These are phyloP conservation scores for Philypnodon macrostomus DNA, from an alignment of 2,797 vertebrate genomes.

Conservation along the genomic window DNA sequence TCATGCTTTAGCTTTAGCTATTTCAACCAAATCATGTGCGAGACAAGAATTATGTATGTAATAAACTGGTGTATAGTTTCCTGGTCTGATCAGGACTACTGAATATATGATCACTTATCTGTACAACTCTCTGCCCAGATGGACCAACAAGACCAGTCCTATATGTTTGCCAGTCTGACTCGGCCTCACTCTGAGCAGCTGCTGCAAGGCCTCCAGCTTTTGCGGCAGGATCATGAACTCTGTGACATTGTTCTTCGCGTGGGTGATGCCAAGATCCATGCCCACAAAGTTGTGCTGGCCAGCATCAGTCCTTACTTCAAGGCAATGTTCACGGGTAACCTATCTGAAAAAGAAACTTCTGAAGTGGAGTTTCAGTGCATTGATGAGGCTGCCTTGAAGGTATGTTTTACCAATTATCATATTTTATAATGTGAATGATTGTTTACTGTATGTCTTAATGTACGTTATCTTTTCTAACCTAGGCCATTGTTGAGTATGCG, in stretches of 20 bases:
- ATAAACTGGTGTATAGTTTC: conserved; percentile 8
- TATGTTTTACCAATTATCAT: conserved; percentile 30
- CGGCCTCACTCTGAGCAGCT: conserved; percentile 96
- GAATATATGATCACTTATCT: conserved; percentile 11
- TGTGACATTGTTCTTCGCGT: conserved; percentile 94
- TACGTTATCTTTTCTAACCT: conserved; percentile 29
- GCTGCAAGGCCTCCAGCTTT: conserved; percentile 94
- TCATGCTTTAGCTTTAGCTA: conserved; percentile 24
- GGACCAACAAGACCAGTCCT: conserved; percentile 94
- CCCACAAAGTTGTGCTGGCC: conserved; percentile 96
- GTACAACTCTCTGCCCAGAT: conserved; percentile 78
- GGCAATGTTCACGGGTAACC: conserved; percentile 98
- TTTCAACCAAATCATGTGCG: background rate
- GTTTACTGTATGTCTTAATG: background rate
- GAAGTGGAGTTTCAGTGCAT: conserved; percentile 98
- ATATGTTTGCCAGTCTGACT: conserved; percentile 96
- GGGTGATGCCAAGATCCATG: conserved; percentile 96
- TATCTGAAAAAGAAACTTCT: conserved; percentile 94
- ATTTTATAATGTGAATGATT: background rate
- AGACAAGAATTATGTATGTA: no score
- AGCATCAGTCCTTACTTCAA: conserved; percentile 99
- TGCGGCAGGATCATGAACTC: conserved; percentile 94
- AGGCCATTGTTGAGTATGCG: conserved; percentile 97
- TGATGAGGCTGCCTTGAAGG: conserved; percentile 89
- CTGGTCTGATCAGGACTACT: background rate